Conservation (phyloP, 2,888 invertebrate genomes). For the Microchrysa polita region DNA sequence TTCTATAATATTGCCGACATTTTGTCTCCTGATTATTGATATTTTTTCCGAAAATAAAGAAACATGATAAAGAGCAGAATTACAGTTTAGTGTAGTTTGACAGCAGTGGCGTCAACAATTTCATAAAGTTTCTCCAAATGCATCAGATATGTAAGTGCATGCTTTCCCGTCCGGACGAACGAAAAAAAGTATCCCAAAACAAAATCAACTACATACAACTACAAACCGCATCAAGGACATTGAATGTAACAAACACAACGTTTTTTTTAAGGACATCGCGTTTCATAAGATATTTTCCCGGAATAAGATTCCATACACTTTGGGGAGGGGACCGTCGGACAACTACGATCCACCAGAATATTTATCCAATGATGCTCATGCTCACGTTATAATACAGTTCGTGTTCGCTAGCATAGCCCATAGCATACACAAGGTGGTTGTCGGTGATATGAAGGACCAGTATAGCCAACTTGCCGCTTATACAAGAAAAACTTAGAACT, state of each 20-base stretch:
- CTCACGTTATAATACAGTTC: background rate
- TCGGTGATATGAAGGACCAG: slow-evolving; percentile 8
- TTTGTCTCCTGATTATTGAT: too few species aligned
- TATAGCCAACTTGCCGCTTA: slow-evolving; percentile 18
- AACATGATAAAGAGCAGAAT: slow-evolving; percentile 9
- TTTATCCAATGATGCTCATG: background rate
- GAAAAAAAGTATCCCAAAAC: background rate
- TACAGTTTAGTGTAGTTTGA: slow-evolving; percentile 35
- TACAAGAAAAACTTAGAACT: slow-evolving; percentile 9
- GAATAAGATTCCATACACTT: background rate
- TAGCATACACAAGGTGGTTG: slow-evolving; percentile 11
- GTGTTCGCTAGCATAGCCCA: too few species aligned
- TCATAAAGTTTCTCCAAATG: slow-evolving; percentile 39
- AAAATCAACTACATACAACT: background rate
- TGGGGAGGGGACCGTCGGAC: background rate
- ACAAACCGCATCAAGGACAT: slow-evolving; percentile 24
- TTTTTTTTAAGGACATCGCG: background rate
- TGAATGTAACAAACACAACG: slow-evolving; percentile 6
- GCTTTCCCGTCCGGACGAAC: background rate
- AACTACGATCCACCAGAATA: too few species aligned
- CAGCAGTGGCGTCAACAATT: slow-evolving; percentile 41
- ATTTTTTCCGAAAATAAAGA: background rate
- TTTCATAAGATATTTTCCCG: background rate
- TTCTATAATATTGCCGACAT: too few species aligned
- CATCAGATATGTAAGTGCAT: slow-evolving; percentile 31